phyloP scores from a whole-genome alignment of 2,113 vertebrate genomes.

The Sula dactylatra region DNA sequence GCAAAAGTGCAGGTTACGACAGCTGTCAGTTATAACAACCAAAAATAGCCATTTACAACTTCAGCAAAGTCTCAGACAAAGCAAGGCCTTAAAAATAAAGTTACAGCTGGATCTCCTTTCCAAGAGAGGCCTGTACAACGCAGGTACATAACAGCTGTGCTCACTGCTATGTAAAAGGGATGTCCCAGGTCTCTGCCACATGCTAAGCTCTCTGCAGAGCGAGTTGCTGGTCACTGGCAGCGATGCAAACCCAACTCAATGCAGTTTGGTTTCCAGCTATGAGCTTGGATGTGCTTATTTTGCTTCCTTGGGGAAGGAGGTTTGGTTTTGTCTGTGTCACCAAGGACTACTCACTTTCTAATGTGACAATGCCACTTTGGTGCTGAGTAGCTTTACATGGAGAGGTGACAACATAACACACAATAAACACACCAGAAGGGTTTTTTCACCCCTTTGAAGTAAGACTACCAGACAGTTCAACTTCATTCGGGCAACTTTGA shows the following conservation, averaged over 20 bases:
- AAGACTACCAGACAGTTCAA: not conserved
- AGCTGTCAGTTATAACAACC: not conserved
- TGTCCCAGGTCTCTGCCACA: not conserved
- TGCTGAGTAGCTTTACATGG: not conserved
- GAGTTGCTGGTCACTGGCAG: rapidly evolving
- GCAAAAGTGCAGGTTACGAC: not conserved
- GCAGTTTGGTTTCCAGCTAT: not conserved
- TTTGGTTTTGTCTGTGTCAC: not conserved
- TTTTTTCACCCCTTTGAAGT: not conserved
- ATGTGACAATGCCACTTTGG: not conserved
- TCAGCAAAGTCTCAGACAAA: not conserved
- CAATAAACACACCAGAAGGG: not conserved
- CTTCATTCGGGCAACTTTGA: not conserved
- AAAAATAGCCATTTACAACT: not conserved
- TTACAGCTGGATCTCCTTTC: not conserved
- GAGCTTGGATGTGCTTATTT: not conserved
- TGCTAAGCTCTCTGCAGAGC: rapidly evolving
- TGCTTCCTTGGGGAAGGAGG: not conserved
- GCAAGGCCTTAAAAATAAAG: not conserved
- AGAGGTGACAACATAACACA: not conserved
- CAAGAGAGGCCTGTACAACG: not conserved
- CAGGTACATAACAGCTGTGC: not conserved
- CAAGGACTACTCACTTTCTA: not conserved
- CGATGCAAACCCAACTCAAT: rapidly evolving
- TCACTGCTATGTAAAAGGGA: not conserved